These are phyloP conservation scores for Saccostrea echinata DNA, from an alignment of 1,140 invertebrate genomes.

Conservation along the genomic window DNA sequence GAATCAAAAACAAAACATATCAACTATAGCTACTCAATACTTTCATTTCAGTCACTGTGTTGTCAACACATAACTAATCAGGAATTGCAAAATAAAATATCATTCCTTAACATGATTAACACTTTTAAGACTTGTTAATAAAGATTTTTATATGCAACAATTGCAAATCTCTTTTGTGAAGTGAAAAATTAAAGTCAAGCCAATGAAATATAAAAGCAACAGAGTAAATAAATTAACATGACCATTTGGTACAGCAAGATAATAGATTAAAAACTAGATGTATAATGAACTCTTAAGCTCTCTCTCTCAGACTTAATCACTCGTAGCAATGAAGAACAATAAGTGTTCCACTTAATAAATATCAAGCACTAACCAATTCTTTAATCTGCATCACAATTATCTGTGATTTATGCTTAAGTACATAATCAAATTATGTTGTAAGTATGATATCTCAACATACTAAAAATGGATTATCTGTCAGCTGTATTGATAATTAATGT, in stretches of 20 bases:
- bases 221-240: neutral
- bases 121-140: neutral
- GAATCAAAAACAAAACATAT: slow-evolving; percentile 12
- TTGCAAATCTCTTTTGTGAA: neutral
- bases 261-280: neutral
- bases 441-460: too few species aligned
- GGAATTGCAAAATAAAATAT: slow-evolving; percentile 2
- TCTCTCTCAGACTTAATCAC: neutral
- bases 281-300: neutral
- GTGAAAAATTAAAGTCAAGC: neutral
- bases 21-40: neutral
- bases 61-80: neutral
- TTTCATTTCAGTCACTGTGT: neutral
- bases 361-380: neutral
- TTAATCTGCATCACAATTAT: slow-evolving; percentile 3
- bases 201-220: slow-evolving; percentile 23
- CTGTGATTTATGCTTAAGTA: neutral
- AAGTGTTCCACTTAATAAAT: neutral
- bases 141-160: neutral
- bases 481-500: too few species aligned
- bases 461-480: too few species aligned
- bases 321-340: neutral
- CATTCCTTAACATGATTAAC: slow-evolving; percentile 1
- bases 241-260: neutral
- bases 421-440: too few species aligned